Evolutionary conservation across 2,888 invertebrate genomes (phyloP).

Genomic region (Scaptomyza cyrtandrae): DNA sequence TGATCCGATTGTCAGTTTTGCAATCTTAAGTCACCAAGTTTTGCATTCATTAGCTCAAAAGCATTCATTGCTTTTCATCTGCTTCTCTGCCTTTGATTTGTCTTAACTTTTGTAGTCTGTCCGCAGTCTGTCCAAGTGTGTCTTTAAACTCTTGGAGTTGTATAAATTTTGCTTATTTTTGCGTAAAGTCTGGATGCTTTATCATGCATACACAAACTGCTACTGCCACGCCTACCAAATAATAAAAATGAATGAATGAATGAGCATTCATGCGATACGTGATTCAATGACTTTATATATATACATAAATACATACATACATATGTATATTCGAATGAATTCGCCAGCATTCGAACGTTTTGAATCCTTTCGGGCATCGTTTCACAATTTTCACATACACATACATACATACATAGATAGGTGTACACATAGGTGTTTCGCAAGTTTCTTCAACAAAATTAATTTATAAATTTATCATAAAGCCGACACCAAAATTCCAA

Average conservation of each 20-base stretch:
- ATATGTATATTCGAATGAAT: background rate
- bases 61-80: background rate
- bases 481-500: conserved; percentile 37
- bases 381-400: conserved; percentile 1
- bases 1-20: background rate
- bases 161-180: conserved; percentile 39
- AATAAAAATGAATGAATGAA: conserved; percentile 19
- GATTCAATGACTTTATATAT: conserved; percentile 36
- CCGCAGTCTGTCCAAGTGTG: background rate
- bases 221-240: conserved; percentile 43
- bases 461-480: conserved; percentile 70
- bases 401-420: background rate
- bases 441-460: conserved; percentile 47
- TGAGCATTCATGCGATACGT: conserved; percentile 44
- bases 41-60: background rate
- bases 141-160: conserved; percentile 1
- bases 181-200: conserved; percentile 37
- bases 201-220: conserved; percentile 44
- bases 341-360: background rate
- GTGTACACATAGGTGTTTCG: conserved; percentile 24
- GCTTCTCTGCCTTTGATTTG: background rate
- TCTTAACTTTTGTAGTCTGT: no score
- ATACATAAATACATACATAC: background rate
- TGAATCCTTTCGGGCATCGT: conserved; percentile 35
- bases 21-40: background rate